Base-by-base conservation (phyloP, 2,113 vertebrate species). In the Orycteropus afer region DNA sequence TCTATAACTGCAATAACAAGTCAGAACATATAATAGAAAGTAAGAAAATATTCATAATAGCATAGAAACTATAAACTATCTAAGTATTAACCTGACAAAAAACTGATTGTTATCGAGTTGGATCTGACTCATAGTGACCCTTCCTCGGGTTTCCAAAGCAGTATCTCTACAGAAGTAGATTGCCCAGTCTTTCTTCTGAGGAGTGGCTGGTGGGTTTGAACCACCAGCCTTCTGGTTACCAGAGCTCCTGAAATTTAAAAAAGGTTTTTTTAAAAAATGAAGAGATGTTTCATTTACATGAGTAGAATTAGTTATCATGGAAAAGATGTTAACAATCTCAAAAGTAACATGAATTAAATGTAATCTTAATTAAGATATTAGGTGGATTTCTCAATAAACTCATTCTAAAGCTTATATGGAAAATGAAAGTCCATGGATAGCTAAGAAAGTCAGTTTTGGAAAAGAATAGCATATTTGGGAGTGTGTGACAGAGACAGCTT, bases 201-300 rank as follows among this genome's bases (percentile, higher is more conserved):
- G n/a, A n/a, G n/a, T n/a, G n/a, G n/a, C n/a, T n/a, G n/a, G n/a
- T n/a, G n/a, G n/a, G n/a, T n/a, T n/a, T n/a, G n/a, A n/a, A n/a
- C n/a, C n/a, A n/a, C n/a, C n/a, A n/a, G n/a, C n/a, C n/a, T n/a
- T n/a, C n/a, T n/a, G n/a, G n/a, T n/a, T n/a, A n/a, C n/a, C n/a
- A n/a, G n/a, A n/a, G n/a, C n/a, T n/a, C n/a, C n/a, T n/a, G n/a
- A n/a, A n/a, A 85, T 25, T 5, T 59, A 40, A 20, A 3, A 32
- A 89, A 65, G 22, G 57, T 61, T 91, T 77, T 40, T 93, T 77
- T 49, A 57, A 93, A 95, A 74, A 89, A 42, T 32, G 37, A 84
- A 61, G 8, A 86, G 32, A 32, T 15, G 7, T 61, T 86, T 22
- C 89, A 61, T 10, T 47, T 45, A 18, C n/a, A 69, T 29, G 89